Percentiles rank a stretch among this genome's conserved stretches.
These are phyloP conservation scores for Xyliphius kryptos DNA, from an alignment of 2,113 vertebrate species.

Conservation along the genomic window DNA sequence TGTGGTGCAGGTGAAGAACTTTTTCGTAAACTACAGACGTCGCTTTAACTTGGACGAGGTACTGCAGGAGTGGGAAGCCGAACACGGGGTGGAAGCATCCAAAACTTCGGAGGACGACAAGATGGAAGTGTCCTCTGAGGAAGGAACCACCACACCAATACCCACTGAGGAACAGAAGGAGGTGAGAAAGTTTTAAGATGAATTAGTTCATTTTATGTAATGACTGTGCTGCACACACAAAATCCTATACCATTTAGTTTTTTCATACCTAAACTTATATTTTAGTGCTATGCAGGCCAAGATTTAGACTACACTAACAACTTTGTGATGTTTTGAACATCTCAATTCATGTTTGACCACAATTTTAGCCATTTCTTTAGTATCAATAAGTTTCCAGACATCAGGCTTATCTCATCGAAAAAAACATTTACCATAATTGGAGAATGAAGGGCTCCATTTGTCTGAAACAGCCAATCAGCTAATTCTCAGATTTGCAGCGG, in stretches of 20 bases:
- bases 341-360: no score
- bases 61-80: conserved; percentile 94
- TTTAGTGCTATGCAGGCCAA: background rate
- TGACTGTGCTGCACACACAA: no score
- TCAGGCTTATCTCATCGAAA: no score
- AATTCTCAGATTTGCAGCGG: no score
- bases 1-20: conserved; percentile 95
- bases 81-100: conserved; percentile 78
- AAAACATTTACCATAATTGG: no score
- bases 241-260: background rate
- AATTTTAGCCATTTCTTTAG: no score
- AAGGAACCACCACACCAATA: conserved; percentile 61
- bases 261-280: background rate
- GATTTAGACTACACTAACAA: no score
- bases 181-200: conserved; percentile 44
- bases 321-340: no score
- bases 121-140: conserved; percentile 72
- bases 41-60: conserved; percentile 97
- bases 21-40: conserved; percentile 93
- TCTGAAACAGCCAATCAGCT: no score
- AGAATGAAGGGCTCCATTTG: no score
- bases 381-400: no score
- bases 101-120: conserved; percentile 72
- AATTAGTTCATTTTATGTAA: background rate
- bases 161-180: conserved; percentile 77